Percentiles rank a stretch among this genome's conserved stretches.
phyloP scores from a whole-genome alignment of 64 coral and sea anemone genomes.

The Cladopsammia gracilis region DNA sequence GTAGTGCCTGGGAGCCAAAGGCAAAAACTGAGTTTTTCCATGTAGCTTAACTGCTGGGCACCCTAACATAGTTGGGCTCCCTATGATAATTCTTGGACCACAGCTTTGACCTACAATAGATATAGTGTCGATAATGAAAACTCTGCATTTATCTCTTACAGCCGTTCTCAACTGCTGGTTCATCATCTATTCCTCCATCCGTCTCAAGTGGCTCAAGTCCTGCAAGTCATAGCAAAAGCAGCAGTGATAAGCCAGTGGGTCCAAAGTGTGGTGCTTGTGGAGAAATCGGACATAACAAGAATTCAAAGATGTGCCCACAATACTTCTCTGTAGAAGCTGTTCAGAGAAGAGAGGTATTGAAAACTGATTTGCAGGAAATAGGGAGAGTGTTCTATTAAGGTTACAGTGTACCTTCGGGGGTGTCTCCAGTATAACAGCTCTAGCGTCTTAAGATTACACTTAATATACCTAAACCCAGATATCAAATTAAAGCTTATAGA shows the following conservation, averaged over 20 bases:
- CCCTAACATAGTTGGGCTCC: no score
- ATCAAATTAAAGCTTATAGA: no score
- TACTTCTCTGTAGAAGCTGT: conserved; percentile 58
- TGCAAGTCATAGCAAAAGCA: background rate
- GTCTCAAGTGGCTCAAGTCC: conserved; percentile 7
- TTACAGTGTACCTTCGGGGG: no score
- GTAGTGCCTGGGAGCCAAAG: no score
- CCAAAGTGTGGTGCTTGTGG: conserved; percentile 65
- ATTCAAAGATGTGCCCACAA: conserved; percentile 40
- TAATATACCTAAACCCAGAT: no score
- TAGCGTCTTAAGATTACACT: no score
- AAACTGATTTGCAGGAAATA: background rate
- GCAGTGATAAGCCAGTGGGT: background rate
- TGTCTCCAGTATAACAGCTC: no score
- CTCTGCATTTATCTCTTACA: background rate
- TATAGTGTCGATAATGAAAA: no score
- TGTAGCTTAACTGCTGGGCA: no score
- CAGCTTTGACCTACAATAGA: no score
- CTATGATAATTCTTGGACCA: no score
- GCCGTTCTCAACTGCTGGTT: background rate
- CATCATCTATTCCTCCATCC: background rate
- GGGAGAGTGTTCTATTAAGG: background rate
- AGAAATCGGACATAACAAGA: conserved; percentile 52
- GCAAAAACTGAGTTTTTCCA: no score
- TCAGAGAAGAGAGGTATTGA: conserved; percentile 45